Percentiles rank a stretch among this genome's conserved stretches.
phyloP scores from a whole-genome alignment of 2,113 vertebrate genomes.

The Trachemys scripta region DNA sequence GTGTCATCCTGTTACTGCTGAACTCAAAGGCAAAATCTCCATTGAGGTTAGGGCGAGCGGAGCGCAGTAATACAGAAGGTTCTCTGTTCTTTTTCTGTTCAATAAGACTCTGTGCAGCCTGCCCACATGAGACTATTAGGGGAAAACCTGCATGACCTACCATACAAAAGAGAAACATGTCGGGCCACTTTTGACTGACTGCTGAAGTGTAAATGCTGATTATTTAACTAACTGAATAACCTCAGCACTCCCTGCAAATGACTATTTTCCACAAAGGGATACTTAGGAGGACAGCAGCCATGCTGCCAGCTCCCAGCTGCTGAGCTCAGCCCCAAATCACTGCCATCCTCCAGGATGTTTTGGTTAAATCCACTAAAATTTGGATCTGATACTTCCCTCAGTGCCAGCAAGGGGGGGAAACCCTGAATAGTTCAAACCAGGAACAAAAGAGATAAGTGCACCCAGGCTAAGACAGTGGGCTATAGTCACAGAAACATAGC shows the following conservation, averaged over 20 bases:
- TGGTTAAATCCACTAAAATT: conserved; percentile 53
- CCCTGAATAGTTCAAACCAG: conserved; percentile 39
- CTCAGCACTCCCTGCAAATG: neutral
- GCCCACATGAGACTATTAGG: neutral
- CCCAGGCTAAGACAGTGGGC: conserved; percentile 24
- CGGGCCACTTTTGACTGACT: neutral
- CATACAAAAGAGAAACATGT: neutral
- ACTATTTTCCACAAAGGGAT: conserved; percentile 31
- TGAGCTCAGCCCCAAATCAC: conserved; percentile 39
- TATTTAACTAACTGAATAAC: conserved; percentile 8
- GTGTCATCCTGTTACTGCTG: neutral
- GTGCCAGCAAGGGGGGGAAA: conserved; percentile 36
- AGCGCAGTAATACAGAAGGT: neutral
- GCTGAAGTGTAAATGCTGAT: neutral
- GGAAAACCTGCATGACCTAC: neutral
- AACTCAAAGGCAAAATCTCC: neutral
- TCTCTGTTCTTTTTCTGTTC: neutral
- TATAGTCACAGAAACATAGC: conserved; percentile 60
- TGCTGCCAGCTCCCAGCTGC: conserved; percentile 26
- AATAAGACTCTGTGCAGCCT: neutral
- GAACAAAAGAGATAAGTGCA: conserved; percentile 74
- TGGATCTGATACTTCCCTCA: conserved; percentile 40
- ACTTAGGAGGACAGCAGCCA: conserved; percentile 2
- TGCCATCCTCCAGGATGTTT: conserved; percentile 30
- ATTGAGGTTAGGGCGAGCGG: neutral